Conservation (phyloP, 1,140 invertebrate species). For the Berghia stephanieae region DNA sequence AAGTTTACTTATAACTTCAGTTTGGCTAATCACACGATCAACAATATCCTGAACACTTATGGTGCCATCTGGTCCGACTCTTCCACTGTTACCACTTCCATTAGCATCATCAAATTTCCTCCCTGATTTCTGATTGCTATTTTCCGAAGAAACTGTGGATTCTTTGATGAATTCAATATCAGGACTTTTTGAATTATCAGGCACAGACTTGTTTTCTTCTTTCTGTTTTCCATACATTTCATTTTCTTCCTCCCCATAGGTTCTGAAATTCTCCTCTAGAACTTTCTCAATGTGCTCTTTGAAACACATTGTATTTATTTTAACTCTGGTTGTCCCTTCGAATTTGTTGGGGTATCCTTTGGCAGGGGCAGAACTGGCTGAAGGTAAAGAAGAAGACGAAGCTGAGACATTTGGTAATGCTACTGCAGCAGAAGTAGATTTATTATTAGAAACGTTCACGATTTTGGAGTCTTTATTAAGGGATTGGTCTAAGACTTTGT, state of each 20-base stretch:
- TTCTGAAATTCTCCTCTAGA: conserved; percentile 48
- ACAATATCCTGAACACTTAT: conserved; percentile 47
- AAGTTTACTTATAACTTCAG: conserved; percentile 39
- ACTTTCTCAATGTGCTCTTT: conserved; percentile 59
- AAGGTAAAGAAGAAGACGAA: too few species aligned
- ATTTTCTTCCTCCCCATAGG: conserved; percentile 35
- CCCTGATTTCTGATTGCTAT: background rate
- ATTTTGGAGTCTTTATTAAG: conserved; percentile 17
- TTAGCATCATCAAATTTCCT: background rate
- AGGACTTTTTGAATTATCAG: background rate
- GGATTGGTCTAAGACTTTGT: conserved; percentile 52
- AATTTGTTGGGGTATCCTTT: background rate
- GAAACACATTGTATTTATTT: conserved; percentile 41
- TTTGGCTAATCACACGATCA: conserved; percentile 41
- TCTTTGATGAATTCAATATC: background rate
- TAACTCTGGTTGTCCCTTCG: background rate
- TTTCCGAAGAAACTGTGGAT: background rate
- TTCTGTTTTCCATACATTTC: conserved; percentile 22
- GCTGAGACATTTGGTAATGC: background rate
- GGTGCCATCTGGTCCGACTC: conserved; percentile 26
- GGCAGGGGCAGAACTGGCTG: background rate
- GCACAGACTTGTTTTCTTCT: background rate
- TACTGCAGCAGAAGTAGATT: background rate
- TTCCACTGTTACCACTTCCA: background rate
- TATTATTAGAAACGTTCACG: background rate